Base-by-base conservation (phyloP, 2,888 invertebrate species). In the Isoperla grammatica region DNA sequence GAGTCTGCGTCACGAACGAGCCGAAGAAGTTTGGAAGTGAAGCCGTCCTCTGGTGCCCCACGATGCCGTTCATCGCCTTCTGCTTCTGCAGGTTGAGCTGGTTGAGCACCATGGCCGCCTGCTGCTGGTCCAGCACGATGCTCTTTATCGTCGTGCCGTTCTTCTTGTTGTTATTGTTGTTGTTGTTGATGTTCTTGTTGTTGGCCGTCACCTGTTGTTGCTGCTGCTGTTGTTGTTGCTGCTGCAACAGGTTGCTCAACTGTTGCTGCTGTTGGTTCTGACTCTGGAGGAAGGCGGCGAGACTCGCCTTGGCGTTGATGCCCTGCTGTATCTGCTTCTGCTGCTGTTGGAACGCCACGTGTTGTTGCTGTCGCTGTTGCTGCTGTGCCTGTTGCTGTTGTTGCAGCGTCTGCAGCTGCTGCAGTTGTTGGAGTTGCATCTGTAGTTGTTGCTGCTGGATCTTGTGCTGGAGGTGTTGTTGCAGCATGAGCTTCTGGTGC, bases 381-480 rank as follows among this genome's bases (percentile, higher is more conserved):
- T 67, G 63, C 53, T 67, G 64, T 40, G 58, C 62, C 9, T 58
- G 65, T 40, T 61, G 61, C 29, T 61, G 61, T 66, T 66, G 73
- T 63, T 74, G 80, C 68, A 78, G 81, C 66, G 75, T 81, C 69
- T 76, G 74, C 45, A 61, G 45, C 45, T 60, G 60, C 19, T 64
- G 64, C 17, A 61, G 60, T 46, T 61, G 62, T 46, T 65, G 65
- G 53, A 64, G 65, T 60, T 81, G 81, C 37, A 79, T 71, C 1
- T 79, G 78, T 13, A 82, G 69, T 50, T 77, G 77, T 63, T 81
- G 80, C 64, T 80, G 83, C 67, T 85, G 85, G 68, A 81, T 79
- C 68, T 83, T 88, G 61, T 88, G 86, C 70, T 88, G 88, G 67
- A 88, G 75, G 68, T 84, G 83, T 67, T 84, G 83, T 65, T 84